phyloP scores from a whole-genome alignment of 2,888 invertebrate species.

The Terebella lapidaria region DNA sequence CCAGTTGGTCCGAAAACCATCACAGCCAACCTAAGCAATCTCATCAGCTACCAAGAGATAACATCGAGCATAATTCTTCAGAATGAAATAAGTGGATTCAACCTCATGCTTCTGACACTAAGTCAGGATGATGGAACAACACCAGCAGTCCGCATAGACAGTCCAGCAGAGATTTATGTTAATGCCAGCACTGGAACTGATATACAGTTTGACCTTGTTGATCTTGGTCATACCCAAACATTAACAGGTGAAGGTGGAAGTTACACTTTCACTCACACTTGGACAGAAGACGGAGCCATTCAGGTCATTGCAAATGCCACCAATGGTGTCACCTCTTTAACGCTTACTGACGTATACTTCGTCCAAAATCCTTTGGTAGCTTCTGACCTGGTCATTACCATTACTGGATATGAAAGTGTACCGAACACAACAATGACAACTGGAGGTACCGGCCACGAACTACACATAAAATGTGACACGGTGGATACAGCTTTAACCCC shows the following conservation, averaged over 20 bases:
- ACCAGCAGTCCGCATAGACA: not conserved
- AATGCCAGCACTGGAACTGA: not conserved
- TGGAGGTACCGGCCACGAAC: too few relatives aligned
- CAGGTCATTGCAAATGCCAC: not conserved
- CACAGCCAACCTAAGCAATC: not conserved
- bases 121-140: not conserved
- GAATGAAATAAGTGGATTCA: not conserved
- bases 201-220: not conserved
- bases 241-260: not conserved
- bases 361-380: too few relatives aligned
- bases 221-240: not conserved
- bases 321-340: not conserved
- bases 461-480: too few relatives aligned
- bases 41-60: not conserved
- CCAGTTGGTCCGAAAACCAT: not conserved
- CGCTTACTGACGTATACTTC: too few relatives aligned
- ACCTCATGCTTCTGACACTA: not conserved
- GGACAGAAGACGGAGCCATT: not conserved
- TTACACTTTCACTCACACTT: not conserved
- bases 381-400: too few relatives aligned
- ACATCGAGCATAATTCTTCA: not conserved
- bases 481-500: too few relatives aligned
- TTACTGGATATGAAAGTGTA: too few relatives aligned
- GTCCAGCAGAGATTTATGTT: too few relatives aligned
- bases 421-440: too few relatives aligned